Conservation (phyloP, 2,113 vertebrate species). For the Hypanus sabinus region DNA sequence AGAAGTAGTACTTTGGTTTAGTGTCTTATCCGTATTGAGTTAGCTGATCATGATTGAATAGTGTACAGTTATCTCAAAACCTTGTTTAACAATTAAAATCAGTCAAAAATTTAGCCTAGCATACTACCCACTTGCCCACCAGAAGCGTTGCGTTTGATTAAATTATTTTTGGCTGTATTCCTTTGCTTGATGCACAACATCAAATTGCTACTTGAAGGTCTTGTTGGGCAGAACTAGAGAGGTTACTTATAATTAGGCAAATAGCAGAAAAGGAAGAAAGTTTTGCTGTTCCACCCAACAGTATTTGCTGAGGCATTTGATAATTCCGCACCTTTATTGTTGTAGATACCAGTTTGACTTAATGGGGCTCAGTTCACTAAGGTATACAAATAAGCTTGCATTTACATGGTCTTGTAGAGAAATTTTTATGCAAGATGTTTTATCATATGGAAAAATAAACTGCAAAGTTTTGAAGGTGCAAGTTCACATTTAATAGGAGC, state of each 20-base stretch:
- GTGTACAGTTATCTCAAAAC: background rate
- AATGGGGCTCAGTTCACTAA: background rate
- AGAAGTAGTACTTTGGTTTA: background rate
- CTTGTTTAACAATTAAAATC: background rate
- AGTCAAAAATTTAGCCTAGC: background rate
- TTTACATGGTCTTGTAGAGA: background rate
- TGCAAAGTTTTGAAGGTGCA: background rate
- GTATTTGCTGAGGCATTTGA: background rate
- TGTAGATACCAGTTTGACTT: background rate
- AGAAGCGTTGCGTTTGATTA: background rate
- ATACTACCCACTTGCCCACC: background rate
- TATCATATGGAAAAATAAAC: background rate
- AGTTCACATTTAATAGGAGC: background rate
- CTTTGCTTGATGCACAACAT: background rate
- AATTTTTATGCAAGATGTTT: background rate
- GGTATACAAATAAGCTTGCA: background rate
- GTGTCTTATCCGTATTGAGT: background rate
- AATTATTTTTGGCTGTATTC: background rate
- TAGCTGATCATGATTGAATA: background rate
- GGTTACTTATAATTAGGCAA: background rate
- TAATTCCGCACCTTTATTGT: background rate
- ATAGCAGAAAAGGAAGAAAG: background rate
- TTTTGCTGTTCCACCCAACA: background rate
- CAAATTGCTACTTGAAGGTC: too few relatives aligned
- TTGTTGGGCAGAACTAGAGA: background rate